Evolutionary conservation across 2,797 vertebrate genomes (phyloP), one percentile per base, ranked within the genome.

Genomic region (Lindbergichthys nudifrons): DNA sequence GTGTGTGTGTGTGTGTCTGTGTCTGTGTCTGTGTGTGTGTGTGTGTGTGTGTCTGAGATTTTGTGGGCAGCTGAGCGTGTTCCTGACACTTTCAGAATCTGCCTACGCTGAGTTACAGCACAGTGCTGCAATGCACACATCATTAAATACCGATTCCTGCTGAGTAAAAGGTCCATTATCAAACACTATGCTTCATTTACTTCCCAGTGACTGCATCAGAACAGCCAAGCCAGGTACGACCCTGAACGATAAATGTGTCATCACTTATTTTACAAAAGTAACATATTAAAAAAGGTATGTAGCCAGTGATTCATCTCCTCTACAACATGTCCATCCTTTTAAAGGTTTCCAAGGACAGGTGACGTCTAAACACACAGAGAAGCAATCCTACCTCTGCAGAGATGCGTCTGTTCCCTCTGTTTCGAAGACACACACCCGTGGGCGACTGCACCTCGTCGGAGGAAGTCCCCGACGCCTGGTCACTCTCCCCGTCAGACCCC

Each of bases 391-490:
- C 97, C 96, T 98, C 97, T 75, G 97, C 97, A 70, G 97, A 98
- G 93, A 98, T 98, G 80, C 97, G 95, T 64, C 97, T 95, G 84
- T 96, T 97, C 89, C 97, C 96, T 85, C 96, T 92, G 92, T 96
- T 98, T 91, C 97, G 95, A 87, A 98, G 95, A 91, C 97, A 98
- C 87, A 98, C 97, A 47, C 97, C 97, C 0, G 97, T 97, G 54
- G 97, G 97, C 21, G 97, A 98, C 82, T 98, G 97, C 78, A 98
- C 96, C 94, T 98, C 97, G 83, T 98, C 97, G 7, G 97, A 98
- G 53, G 97, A 98, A 0, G 97, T 98, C 80, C 97, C 97, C n/a
- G 97, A 98, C 19, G 97, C 96, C 89, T 98, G 97, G 92, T 98
- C 97, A 64, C 97, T 98, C 94, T 98, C 97, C 70, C 97, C 97